These are phyloP conservation scores for Chrysolina haemoptera DNA, from an alignment of 2,888 invertebrate genomes.

Conservation along the genomic window DNA sequence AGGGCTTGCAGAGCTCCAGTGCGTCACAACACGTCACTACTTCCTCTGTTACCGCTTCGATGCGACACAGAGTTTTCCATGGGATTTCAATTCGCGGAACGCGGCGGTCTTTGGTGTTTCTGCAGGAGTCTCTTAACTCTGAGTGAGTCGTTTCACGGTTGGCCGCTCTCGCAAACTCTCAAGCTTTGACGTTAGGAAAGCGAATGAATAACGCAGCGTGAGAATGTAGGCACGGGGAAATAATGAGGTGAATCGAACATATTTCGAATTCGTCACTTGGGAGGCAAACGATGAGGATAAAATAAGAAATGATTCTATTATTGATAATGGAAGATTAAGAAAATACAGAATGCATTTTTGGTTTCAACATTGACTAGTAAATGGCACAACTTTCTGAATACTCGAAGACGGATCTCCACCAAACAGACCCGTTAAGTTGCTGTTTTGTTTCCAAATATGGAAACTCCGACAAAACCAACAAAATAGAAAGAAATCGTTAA, in stretches of 20 bases:
- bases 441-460: no score
- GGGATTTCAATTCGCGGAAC: neutral
- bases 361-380: no score
- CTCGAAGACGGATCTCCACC: no score
- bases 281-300: neutral
- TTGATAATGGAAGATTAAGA: no score
- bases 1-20: slow-evolving; percentile 47
- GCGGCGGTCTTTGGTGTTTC: neutral
- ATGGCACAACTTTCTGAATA: no score
- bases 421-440: no score
- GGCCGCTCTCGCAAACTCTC: neutral
- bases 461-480: no score
- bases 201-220: neutral
- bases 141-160: neutral
- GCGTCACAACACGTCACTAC: slow-evolving; percentile 53
- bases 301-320: no score
- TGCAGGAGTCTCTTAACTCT: neutral
- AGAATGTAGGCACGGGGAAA: neutral
- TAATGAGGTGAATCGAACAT: neutral
- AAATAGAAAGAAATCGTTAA: no score
- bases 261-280: neutral
- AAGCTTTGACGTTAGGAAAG: neutral
- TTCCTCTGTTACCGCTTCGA: slow-evolving; percentile 40
- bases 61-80: slow-evolving; percentile 36
- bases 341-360: no score